A percentile compares a stretch with the other conserved stretches of the same genome.
Conservation (phyloP, 2,888 invertebrate species). For the Nomada flava region DNA sequence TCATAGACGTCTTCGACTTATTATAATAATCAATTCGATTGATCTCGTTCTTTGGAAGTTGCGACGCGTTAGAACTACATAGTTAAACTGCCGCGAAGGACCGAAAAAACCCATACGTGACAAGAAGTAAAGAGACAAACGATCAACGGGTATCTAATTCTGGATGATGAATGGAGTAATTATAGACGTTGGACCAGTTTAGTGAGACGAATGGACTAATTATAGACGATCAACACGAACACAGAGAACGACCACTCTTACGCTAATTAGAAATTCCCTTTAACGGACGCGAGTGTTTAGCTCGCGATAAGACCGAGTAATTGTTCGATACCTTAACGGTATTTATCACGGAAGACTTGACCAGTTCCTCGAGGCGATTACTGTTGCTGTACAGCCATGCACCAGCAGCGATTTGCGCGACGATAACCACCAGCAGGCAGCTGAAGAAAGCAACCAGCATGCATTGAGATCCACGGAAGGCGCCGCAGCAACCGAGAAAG, state of each 20-base stretch:
- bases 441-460: slow-evolving; percentile 93
- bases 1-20: too few species aligned
- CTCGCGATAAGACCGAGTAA: slow-evolving; percentile 15
- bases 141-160: slow-evolving; percentile 24
- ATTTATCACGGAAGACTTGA: slow-evolving; percentile 84
- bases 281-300: slow-evolving; percentile 23
- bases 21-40: too few species aligned
- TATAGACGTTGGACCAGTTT: slow-evolving; percentile 9
- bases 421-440: slow-evolving; percentile 90
- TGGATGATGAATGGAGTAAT: slow-evolving; percentile 42
- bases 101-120: neutral
- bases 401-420: slow-evolving; percentile 91
- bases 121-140: neutral
- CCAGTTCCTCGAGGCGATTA: slow-evolving; percentile 88
- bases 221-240: slow-evolving; percentile 5
- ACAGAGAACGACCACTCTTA: neutral
- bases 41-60: too few species aligned
- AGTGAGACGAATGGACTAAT: slow-evolving; percentile 41
- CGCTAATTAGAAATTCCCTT: slow-evolving; percentile 29
- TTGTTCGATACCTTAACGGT: slow-evolving; percentile 78
- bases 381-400: slow-evolving; percentile 91
- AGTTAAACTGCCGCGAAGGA: neutral
- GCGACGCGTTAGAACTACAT: neutral
- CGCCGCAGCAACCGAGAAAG: slow-evolving; percentile 93
- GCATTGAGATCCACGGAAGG: slow-evolving; percentile 91